Evolutionary conservation across 2,113 vertebrate genomes (phyloP).

Genomic region (Malaclemys terrapin): DNA sequence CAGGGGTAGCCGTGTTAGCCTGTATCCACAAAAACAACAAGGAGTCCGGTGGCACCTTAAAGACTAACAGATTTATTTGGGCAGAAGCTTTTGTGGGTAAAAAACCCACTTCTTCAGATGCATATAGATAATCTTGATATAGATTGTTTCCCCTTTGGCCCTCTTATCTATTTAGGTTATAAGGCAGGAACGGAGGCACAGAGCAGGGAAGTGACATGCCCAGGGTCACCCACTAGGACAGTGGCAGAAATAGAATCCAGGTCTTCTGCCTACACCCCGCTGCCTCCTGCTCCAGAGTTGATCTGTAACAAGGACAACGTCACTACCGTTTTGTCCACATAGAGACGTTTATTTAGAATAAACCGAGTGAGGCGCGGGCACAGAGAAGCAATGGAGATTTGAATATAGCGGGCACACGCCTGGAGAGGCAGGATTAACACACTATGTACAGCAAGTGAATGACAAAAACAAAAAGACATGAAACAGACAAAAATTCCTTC

Average conservation of each 20-base stretch:
- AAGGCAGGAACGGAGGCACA: neutral
- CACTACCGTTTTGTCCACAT: rapidly evolving
- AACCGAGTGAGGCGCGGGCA: neutral
- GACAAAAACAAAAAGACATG: neutral
- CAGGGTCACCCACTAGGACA: neutral
- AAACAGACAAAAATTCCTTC: neutral
- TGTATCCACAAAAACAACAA: too few relatives aligned
- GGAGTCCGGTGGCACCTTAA: too few relatives aligned
- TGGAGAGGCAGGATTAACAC: neutral
- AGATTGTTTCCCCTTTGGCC: too few relatives aligned
- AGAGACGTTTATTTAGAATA: slow-evolving; percentile 4
- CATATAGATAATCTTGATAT: neutral
- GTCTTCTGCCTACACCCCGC: neutral
- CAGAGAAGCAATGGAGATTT: neutral
- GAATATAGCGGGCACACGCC: rapidly evolving
- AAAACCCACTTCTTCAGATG: too few relatives aligned
- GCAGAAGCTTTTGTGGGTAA: too few relatives aligned
- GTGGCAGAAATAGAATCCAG: neutral
- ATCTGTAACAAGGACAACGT: neutral
- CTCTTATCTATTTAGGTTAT: too few relatives aligned
- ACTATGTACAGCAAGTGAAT: rapidly evolving
- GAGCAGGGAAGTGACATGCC: neutral
- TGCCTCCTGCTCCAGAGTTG: rapidly evolving
- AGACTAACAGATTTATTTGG: too few relatives aligned
- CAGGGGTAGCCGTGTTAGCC: too few relatives aligned